A percentile compares a stretch with the other conserved stretches of the same genome.
phyloP scores from a whole-genome alignment of 1,140 invertebrate genomes.

The Trachymyrmex septentrionalis region DNA sequence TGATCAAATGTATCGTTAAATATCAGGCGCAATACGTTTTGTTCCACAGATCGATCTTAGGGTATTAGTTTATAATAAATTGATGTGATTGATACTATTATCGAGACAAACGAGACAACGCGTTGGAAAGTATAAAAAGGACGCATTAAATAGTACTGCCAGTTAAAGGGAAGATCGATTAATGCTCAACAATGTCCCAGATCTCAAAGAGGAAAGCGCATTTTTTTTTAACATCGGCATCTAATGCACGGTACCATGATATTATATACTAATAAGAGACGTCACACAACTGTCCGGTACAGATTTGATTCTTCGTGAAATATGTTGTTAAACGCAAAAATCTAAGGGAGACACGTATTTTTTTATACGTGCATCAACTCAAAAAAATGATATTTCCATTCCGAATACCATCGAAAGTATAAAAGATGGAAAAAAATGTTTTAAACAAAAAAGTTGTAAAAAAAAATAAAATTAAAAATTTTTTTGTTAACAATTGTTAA shows the following conservation, averaged over 20 bases:
- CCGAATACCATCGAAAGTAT: too few species aligned
- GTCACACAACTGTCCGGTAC: too few species aligned
- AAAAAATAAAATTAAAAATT: too few species aligned
- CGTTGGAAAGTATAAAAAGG: slow-evolving; percentile 73
- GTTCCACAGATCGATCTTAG: slow-evolving; percentile 61
- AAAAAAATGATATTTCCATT: too few species aligned
- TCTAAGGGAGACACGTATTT: too few species aligned
- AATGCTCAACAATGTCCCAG: slow-evolving; percentile 81
- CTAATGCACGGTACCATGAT: slow-evolving; percentile 48
- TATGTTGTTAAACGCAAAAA: too few species aligned
- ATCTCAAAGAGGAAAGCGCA: slow-evolving; percentile 68
- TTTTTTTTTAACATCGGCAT: slow-evolving; percentile 60
- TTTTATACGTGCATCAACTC: too few species aligned
- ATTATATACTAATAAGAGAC: slow-evolving; percentile 47
- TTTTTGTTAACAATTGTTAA: too few species aligned
- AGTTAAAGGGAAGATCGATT: slow-evolving; percentile 79
- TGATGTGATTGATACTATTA: slow-evolving; percentile 63
- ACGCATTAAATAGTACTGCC: slow-evolving; percentile 84
- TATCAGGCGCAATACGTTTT: slow-evolving; percentile 61
- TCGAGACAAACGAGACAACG: slow-evolving; percentile 68
- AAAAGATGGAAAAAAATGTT: too few species aligned
- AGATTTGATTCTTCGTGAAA: too few species aligned
- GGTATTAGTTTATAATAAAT: slow-evolving; percentile 68
- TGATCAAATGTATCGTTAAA: slow-evolving; percentile 66
- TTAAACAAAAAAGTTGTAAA: too few species aligned